Evolutionary conservation across 2,113 vertebrate genomes (phyloP), one percentile per base, ranked within the genome.

Genomic region (Anoplopoma fimbria): DNA sequence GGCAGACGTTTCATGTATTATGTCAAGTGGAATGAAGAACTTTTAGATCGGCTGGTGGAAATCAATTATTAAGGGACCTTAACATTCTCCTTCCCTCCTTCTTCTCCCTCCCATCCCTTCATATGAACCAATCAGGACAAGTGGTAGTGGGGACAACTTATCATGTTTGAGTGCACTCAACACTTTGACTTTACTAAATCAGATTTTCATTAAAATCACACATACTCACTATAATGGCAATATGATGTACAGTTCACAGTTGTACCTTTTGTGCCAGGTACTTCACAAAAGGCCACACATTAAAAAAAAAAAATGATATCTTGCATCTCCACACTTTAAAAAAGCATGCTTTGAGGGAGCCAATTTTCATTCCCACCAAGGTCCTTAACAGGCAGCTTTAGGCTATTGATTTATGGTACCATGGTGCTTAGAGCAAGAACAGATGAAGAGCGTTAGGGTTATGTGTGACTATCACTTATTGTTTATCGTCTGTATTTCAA

Each of bases 21-120:
- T 90, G 88, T 91, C 83, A 91, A 89, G 84, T 86, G 75, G 81
- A 91, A 91, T 88, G 33, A 82, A 62, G 60, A 82, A 84, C n/a
- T 75, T 87, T 79, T 58, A 82, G 57, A 82, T 63, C 29, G 68
- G 47, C 86, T 70, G 84, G 75, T 64, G 68, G 55, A 38, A 76
- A 88, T 91, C 1, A 81, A 92, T 88, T 89, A 90, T 90, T 77
- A 61, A 92, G 12, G 29, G 29, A 12, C 17, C 4, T 74, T 85
- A 88, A 91, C 64, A 61, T 69, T 78, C 19, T 69, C 61, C 33
- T 33, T 60, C 36, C 53, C 49, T 45, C 49, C 25, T 53, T 79
- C n/a, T 47, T 62, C 68, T 63, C 42, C 40, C 29, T 71, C 19
- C 51, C n/a, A 25, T 71, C 51, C 19, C 67, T 79, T 79, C 34